Base-by-base conservation (phyloP, 2,888 invertebrate genomes). In the Spialia ferax region DNA sequence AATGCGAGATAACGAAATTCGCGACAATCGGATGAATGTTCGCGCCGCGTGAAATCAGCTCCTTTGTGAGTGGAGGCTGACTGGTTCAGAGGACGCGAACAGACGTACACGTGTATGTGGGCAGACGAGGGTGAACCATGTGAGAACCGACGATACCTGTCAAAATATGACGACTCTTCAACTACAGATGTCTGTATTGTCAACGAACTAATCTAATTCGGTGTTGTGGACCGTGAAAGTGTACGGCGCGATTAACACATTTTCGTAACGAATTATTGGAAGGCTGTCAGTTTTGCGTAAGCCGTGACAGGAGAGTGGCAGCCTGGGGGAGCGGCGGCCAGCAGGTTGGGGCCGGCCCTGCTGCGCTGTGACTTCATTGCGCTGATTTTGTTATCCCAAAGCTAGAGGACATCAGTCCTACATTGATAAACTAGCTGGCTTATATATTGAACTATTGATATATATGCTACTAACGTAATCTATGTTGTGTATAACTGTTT, bases 261-360 rank as follows among this genome's bases (percentile, higher is more conserved):
- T 92, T 88, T 91, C 89, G 89, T 89, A 84, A 88, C 89, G 91
- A 89, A 91, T 90, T 90, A 91, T 91, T 92, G 87, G 89, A 85
- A 89, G 88, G 85, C 87, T 92, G 93, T 92, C 93, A 91, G 83
- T 86, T 82, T 93, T 93, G 91, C 93, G 91, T 93, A 93, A 93
- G 88, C 93, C 88, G 82, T 93, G 93, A 93, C 93, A 93, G 89
- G 89, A 88, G 92, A 93, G 82, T 93, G 93, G 91, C 92, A 93
- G 82, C 79, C 76, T 74, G 78, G 85, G 90, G 90, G 89, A 83
- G 85, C 81, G 84, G 84, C 81, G 77, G 73, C 79, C 80, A 76
- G 75, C 71, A 71, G 71, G 73, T 68, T 69, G 52, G 69, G 73
- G 71, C 29, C 72, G 74, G 71, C 70, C 77, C 18, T 69, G 73